Conservation (phyloP, 2,113 vertebrate genomes). For the Micromys minutus region DNA sequence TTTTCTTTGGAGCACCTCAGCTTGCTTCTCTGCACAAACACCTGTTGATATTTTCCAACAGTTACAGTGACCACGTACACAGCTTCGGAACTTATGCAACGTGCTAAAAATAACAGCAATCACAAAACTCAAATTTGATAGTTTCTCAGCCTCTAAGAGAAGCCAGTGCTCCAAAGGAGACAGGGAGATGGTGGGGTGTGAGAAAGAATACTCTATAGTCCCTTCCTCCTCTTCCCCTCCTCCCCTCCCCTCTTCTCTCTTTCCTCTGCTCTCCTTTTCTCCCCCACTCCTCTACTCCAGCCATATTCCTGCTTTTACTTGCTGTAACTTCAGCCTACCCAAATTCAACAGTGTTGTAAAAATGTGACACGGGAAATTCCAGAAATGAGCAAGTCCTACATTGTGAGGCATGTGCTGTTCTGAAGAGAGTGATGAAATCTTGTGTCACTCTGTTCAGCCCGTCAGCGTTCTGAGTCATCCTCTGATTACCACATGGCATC, state of each 20-base stretch:
- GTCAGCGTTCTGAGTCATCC: background rate
- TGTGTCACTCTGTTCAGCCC: no score
- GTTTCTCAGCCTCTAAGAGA: background rate
- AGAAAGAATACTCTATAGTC: no score
- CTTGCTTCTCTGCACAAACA: background rate
- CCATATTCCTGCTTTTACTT: background rate
- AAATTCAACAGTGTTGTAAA: background rate
- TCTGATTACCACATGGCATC: background rate
- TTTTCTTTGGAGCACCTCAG: background rate
- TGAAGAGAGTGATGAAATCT: background rate
- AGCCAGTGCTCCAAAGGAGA: background rate
- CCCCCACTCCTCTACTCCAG: background rate
- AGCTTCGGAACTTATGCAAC: background rate
- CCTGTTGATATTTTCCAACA: background rate
- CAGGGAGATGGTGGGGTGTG: background rate
- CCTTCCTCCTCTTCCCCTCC: background rate
- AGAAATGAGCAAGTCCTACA: background rate
- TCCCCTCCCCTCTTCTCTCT: rapidly evolving
- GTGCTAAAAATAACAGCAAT: background rate
- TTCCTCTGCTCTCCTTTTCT: rapidly evolving
- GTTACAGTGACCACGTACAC: background rate
- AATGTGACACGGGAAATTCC: background rate
- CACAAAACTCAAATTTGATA: background rate
- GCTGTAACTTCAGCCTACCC: background rate
- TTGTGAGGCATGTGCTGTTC: background rate